phyloP scores from a whole-genome alignment of 1,140 invertebrate genomes.

The Scylla paramamosain region DNA sequence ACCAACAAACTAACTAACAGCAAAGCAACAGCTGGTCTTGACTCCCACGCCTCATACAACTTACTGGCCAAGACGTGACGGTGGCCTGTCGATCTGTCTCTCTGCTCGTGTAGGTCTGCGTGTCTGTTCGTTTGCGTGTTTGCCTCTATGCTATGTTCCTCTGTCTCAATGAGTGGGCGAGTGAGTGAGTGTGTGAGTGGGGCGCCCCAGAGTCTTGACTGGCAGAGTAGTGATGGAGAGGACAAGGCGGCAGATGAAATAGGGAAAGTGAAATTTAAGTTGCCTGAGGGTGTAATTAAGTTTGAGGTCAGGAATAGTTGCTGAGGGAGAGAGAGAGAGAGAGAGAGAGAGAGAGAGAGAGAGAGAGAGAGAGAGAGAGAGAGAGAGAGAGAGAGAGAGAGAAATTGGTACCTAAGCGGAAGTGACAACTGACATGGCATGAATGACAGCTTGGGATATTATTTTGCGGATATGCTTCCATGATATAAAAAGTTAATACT shows the following conservation, averaged over 20 bases:
- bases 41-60: too few relatives aligned
- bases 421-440: too few relatives aligned
- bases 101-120: not conserved
- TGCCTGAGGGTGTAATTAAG: not conserved
- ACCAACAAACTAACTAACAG: too few relatives aligned
- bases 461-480: too few relatives aligned
- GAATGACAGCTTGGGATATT: too few relatives aligned
- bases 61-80: too few relatives aligned
- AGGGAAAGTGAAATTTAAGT: not conserved
- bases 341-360: conserved; percentile 18
- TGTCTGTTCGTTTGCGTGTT: not conserved
- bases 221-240: not conserved
- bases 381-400: not conserved
- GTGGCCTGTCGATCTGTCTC: not conserved
- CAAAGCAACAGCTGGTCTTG: too few relatives aligned
- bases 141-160: not conserved
- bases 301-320: not conserved
- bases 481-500: too few relatives aligned
- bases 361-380: not conserved
- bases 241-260: not conserved
- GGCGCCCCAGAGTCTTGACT: not conserved
- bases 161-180: not conserved
- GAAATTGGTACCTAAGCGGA: not conserved
- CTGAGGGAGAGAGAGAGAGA: not conserved
- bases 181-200: not conserved